phyloP scores from a whole-genome alignment of 92 coral and sea anemone genomes.

The Umimayanthus kanabou region DNA sequence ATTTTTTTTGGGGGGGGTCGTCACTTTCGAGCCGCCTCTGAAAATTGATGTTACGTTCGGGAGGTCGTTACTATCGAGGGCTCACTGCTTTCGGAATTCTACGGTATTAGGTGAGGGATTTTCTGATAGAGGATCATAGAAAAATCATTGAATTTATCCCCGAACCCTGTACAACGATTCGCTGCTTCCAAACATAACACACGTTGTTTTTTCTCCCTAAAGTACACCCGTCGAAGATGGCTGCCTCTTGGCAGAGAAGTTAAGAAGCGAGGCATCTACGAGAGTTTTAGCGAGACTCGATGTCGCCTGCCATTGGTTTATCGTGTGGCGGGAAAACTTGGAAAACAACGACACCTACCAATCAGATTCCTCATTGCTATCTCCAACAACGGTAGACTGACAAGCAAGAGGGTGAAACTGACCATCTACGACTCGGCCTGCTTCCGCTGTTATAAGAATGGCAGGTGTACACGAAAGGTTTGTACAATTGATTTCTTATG shows the following conservation, averaged over 20 bases:
- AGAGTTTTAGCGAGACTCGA: constrained; percentile 78
- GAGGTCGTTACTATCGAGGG: too few species aligned
- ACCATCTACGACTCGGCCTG: constrained; percentile 81
- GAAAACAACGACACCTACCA: constrained; percentile 69
- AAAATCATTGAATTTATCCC: too few species aligned
- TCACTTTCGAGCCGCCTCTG: too few species aligned
- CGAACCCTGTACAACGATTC: neutral
- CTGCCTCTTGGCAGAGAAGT: constrained; percentile 51
- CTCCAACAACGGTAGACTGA: constrained; percentile 72
- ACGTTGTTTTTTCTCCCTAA: neutral
- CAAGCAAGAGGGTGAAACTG: constrained; percentile 68
- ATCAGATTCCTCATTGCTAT: constrained; percentile 53
- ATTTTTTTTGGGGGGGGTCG: too few species aligned
- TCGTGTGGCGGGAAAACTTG: constrained; percentile 48
- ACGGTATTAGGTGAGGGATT: too few species aligned
- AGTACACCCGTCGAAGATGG: constrained; percentile 64
- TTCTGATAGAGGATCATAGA: too few species aligned
- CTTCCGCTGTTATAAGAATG: constrained; percentile 66
- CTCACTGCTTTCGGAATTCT: too few species aligned
- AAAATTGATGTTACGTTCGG: too few species aligned
- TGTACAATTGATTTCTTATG: neutral
- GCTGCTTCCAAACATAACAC: neutral
- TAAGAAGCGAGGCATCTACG: constrained; percentile 58
- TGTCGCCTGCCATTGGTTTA: constrained; percentile 70
- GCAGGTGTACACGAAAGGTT: constrained; percentile 77